phyloP scores from a whole-genome alignment of 2,888 invertebrate species.

The Drosophila mercatorum region DNA sequence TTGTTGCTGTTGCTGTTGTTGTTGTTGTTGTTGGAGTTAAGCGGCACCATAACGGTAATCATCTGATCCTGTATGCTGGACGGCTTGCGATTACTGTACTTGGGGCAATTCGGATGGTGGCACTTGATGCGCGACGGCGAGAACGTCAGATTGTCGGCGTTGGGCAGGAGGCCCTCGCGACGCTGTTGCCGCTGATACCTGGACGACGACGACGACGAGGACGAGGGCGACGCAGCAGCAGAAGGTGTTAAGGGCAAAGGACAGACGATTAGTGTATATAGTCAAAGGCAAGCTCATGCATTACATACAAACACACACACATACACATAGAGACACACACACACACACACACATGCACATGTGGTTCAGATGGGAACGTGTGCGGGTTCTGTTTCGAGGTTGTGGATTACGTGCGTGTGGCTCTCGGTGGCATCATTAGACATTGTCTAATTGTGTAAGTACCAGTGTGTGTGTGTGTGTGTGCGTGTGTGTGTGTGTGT shows the following conservation, averaged over 20 bases:
- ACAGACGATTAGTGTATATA: slow-evolving; percentile 53
- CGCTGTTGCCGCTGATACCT: slow-evolving; percentile 84
- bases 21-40: slow-evolving; percentile 83
- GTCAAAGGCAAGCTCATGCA: slow-evolving; percentile 32
- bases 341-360: slow-evolving; percentile 8
- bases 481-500: slow-evolving; percentile 30
- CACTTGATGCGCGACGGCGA: slow-evolving; percentile 85
- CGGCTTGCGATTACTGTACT: slow-evolving; percentile 82
- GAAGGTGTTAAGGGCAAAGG: slow-evolving; percentile 20
- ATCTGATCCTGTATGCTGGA: slow-evolving; percentile 84
- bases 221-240: neutral
- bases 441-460: slow-evolving; percentile 11
- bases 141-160: slow-evolving; percentile 84
- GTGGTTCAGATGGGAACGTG: slow-evolving; percentile 9
- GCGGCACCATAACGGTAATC: slow-evolving; percentile 85
- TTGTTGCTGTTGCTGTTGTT: slow-evolving; percentile 59
- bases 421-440: slow-evolving; percentile 30
- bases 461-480: neutral
- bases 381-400: neutral
- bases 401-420: slow-evolving; percentile 22
- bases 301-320: slow-evolving; percentile 23
- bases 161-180: slow-evolving; percentile 84
- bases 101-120: slow-evolving; percentile 85
- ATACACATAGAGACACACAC: slow-evolving; percentile 5
- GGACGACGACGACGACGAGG: slow-evolving; percentile 1